Conservation (phyloP, 2,797 vertebrate species). For the Poecilia velifera region DNA sequence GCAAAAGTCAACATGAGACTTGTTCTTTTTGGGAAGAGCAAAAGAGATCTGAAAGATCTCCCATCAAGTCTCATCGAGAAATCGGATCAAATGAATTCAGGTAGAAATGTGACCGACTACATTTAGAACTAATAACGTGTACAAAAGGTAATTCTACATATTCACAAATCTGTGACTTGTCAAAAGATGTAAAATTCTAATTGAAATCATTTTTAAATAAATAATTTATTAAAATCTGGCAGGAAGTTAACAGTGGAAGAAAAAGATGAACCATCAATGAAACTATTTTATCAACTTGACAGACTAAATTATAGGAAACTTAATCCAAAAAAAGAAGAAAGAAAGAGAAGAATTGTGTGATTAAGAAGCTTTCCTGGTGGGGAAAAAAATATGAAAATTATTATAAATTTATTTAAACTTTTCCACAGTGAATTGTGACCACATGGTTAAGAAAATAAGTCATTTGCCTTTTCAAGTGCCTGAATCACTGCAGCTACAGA, state of each 20-base stretch:
- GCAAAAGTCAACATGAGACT: neutral
- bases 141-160: too few species aligned
- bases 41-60: neutral
- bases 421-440: neutral
- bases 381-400: neutral
- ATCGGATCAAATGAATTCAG: neutral
- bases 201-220: neutral
- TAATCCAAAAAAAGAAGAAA: neutral
- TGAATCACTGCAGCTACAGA: neutral
- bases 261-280: neutral
- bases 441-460: neutral
- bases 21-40: neutral
- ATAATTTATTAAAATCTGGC: neutral
- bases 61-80: neutral
- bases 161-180: neutral
- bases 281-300: conserved; percentile 1
- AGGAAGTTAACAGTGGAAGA: neutral
- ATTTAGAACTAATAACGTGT: neutral
- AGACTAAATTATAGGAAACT: neutral
- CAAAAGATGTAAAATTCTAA: neutral
- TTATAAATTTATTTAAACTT: neutral
- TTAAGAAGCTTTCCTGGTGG: neutral
- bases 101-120: neutral
- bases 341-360: neutral
- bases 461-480: neutral